Conservation (phyloP, 2,113 vertebrate genomes). For the Protomyctophum bolini region DNA sequence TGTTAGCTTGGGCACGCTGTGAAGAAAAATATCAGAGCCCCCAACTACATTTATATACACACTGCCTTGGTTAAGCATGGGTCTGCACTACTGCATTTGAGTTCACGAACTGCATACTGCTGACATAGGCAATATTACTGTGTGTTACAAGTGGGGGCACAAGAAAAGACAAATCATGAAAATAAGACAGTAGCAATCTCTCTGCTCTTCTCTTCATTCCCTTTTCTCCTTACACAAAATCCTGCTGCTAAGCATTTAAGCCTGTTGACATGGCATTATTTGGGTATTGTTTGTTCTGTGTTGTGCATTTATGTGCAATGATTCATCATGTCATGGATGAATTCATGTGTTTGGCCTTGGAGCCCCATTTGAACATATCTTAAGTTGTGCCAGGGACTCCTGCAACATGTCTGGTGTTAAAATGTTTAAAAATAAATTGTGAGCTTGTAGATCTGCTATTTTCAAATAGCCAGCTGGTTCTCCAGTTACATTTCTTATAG, state of each 20-base stretch:
- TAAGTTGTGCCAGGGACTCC: too few species aligned
- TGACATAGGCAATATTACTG: conserved; percentile 4
- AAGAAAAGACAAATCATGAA: not conserved
- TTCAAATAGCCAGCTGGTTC: too few species aligned
- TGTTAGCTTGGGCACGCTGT: conserved; percentile 65
- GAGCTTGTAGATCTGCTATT: too few species aligned
- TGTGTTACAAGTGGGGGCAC: not conserved
- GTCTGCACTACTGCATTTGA: not conserved
- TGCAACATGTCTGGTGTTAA: too few species aligned
- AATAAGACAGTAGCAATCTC: not conserved
- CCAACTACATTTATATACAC: conserved; percentile 49
- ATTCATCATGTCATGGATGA: not conserved
- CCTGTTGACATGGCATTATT: not conserved
- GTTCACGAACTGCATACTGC: conserved; percentile 12
- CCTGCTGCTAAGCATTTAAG: not conserved
- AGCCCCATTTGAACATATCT: too few species aligned
- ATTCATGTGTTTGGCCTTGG: not conserved
- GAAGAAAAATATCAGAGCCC: conserved; percentile 42
- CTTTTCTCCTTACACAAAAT: not conserved
- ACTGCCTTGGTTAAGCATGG: conserved; percentile 11
- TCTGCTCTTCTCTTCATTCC: not conserved
- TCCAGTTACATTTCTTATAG: too few species aligned
- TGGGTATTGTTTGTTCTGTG: not conserved
- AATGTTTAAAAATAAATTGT: too few species aligned
- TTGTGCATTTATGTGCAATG: not conserved